Conservation (phyloP, 2,797 vertebrate species). For the Trichosurus vulpecula region DNA sequence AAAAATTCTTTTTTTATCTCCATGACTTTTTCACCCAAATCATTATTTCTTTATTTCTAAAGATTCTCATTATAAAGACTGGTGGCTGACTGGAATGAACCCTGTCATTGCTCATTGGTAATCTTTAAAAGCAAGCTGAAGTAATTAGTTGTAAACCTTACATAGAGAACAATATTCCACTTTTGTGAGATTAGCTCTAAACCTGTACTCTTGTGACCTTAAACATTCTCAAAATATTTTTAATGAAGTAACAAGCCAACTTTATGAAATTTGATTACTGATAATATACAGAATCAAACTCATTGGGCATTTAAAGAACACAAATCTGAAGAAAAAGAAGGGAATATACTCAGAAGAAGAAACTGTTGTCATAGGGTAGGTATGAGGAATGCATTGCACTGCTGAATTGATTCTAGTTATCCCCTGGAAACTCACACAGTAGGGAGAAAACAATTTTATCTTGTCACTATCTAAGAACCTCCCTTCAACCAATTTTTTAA, state of each 20-base stretch:
- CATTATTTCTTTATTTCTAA: conserved; percentile 10
- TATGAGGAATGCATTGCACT: conserved; percentile 3
- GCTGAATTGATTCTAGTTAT: conserved; percentile 12
- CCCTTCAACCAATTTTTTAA: background rate
- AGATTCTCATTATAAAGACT: background rate
- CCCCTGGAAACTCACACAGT: background rate
- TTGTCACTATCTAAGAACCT: conserved; percentile 21
- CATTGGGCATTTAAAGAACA: conserved; percentile 38
- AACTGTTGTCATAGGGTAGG: conserved; percentile 2
- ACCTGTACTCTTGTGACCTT: conserved; percentile 18
- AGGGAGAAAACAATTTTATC: background rate
- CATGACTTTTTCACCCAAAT: conserved; percentile 28
- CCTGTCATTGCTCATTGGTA: background rate
- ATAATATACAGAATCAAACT: conserved; percentile 46
- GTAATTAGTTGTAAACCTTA: background rate
- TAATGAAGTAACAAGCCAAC: conserved; percentile 18
- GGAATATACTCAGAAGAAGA: conserved; percentile 53
- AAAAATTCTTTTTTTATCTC: background rate
- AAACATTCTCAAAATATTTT: conserved; percentile 33
- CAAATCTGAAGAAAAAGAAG: conserved; percentile 48
- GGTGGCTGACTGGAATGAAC: background rate
- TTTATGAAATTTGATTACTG: conserved; percentile 30
- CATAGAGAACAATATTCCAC: background rate
- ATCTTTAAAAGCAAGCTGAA: conserved; percentile 48
- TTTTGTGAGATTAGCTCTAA: conserved; percentile 48